These are phyloP conservation scores for Acestrorhynchus altus DNA, from an alignment of 2,797 vertebrate genomes.

Conservation along the genomic window DNA sequence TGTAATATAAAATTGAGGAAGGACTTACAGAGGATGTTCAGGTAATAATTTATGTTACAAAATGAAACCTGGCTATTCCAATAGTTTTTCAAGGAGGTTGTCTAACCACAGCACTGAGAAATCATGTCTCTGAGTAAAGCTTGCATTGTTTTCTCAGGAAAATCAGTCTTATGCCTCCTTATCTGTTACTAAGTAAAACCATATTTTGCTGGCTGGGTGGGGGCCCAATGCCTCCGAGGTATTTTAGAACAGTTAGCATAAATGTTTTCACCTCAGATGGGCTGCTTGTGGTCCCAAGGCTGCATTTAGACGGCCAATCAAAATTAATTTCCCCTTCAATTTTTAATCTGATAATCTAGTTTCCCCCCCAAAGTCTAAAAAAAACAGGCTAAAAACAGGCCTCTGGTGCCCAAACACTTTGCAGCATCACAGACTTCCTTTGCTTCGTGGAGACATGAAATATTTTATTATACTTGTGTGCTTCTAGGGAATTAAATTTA, in stretches of 20 bases:
- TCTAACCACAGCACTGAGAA: background rate
- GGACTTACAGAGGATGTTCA: too few relatives aligned
- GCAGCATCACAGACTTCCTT: background rate
- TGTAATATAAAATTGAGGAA: background rate
- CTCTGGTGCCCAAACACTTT: background rate
- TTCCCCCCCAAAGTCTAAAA: background rate
- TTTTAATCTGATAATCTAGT: background rate
- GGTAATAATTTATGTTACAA: background rate
- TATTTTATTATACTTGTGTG: background rate
- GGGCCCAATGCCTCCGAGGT: slow-evolving; percentile 3
- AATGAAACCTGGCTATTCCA: background rate
- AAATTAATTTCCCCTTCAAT: background rate
- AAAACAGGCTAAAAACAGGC: background rate
- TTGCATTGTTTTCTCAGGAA: background rate
- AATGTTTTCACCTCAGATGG: background rate
- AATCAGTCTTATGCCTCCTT: slow-evolving; percentile 20
- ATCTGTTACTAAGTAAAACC: slow-evolving; percentile 19
- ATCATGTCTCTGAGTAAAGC: background rate
- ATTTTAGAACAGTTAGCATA: background rate
- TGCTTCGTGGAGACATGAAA: background rate
- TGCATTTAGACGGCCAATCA: background rate
- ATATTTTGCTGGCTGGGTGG: slow-evolving; percentile 1
- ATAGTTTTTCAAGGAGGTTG: background rate
- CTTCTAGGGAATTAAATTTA: background rate
- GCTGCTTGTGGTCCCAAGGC: background rate